Conservation (phyloP, 2,888 invertebrate genomes). For the Beris morrisii region DNA sequence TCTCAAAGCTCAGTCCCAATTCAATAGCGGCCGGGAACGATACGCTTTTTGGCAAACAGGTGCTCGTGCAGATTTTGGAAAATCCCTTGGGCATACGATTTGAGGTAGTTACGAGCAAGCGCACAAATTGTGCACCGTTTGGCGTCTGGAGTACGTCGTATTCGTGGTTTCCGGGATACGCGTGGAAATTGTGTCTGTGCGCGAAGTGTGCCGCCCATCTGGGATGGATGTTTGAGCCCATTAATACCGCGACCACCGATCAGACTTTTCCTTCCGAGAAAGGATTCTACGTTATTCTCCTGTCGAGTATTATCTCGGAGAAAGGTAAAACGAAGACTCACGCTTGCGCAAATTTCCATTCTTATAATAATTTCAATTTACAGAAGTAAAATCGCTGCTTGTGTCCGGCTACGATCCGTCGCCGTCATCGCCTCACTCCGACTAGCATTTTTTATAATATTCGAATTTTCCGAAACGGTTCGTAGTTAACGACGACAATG, state of each 20-base stretch:
- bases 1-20: conserved; percentile 59
- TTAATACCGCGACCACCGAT: conserved; percentile 46
- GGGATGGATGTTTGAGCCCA: conserved; percentile 64
- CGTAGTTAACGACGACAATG: conserved; percentile 43
- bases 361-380: too few relatives aligned
- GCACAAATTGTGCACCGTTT: conserved; percentile 61
- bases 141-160: conserved; percentile 60
- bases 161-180: conserved; percentile 69
- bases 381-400: conserved; percentile 26
- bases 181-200: conserved; percentile 66
- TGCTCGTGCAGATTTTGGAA: conserved; percentile 61
- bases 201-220: conserved; percentile 64
- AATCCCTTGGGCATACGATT: conserved; percentile 62
- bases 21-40: conserved; percentile 57
- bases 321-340: conserved; percentile 44
- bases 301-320: conserved; percentile 50
- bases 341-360: neutral
- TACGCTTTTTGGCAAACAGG: conserved; percentile 60
- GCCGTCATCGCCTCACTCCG: neutral
- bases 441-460: conserved; percentile 6
- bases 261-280: conserved; percentile 46
- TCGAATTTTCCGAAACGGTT: neutral
- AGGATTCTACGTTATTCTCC: conserved; percentile 52
- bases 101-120: conserved; percentile 59
- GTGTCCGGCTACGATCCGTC: conserved; percentile 17